A percentile compares a stretch with the other conserved stretches of the same genome.
These are phyloP conservation scores for Drosophila sordidapex DNA, from an alignment of 2,888 invertebrate species.

Conservation along the genomic window DNA sequence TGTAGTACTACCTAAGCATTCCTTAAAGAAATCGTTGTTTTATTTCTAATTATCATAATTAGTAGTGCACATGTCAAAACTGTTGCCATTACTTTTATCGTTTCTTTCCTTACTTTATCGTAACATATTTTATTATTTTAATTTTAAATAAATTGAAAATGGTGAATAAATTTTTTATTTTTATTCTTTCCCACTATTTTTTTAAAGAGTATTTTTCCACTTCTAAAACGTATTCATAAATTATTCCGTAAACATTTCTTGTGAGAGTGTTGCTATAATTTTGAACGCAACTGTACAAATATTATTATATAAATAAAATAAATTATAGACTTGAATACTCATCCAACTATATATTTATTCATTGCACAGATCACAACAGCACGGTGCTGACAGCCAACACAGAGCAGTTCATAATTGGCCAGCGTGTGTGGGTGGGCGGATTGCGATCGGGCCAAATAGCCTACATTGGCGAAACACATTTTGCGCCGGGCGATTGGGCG, in stretches of 20 bases:
- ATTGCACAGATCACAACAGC: slow-evolving; percentile 89
- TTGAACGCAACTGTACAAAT: neutral
- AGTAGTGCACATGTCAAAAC: neutral
- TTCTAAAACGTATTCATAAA: neutral
- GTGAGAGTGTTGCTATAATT: neutral
- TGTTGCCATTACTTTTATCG: neutral
- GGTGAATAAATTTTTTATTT: neutral
- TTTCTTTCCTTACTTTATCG: neutral
- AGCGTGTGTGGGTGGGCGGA: slow-evolving; percentile 97
- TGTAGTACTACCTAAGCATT: neutral
- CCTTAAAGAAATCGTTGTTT: neutral
- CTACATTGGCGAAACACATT: slow-evolving; percentile 94
- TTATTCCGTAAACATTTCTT: neutral
- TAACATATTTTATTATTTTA: neutral
- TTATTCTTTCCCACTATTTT: neutral
- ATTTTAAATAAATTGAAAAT: neutral
- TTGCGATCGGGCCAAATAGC: slow-evolving; percentile 96
- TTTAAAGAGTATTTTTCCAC: neutral
- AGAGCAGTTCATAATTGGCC: slow-evolving; percentile 98
- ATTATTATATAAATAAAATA: neutral
- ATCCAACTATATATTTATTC: neutral
- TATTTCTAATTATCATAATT: neutral
- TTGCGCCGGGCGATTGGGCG: slow-evolving; percentile 99
- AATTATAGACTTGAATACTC: slow-evolving; percentile 1
- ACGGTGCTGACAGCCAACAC: slow-evolving; percentile 95